These are phyloP conservation scores for Solenopsis invicta DNA, from an alignment of 1,140 invertebrate genomes.

Conservation along the genomic window DNA sequence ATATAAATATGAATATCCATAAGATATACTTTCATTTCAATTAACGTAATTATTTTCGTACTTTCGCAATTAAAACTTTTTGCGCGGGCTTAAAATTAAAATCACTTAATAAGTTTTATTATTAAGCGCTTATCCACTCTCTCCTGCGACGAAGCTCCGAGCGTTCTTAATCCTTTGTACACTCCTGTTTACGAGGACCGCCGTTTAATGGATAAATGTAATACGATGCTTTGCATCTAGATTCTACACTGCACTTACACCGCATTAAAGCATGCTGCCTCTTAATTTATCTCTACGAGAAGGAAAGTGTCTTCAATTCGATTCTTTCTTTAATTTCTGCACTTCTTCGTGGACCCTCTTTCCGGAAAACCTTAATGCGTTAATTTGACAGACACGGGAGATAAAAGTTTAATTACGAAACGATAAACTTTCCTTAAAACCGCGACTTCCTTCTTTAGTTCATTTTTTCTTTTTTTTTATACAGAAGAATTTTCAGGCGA, in stretches of 20 bases:
- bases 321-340: background rate
- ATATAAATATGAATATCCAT: slow-evolving; percentile 19
- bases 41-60: slow-evolving; percentile 37
- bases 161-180: slow-evolving; percentile 54
- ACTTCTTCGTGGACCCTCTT: background rate
- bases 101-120: slow-evolving; percentile 62
- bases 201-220: slow-evolving; percentile 53
- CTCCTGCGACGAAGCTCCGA: background rate
- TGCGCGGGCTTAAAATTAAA: slow-evolving; percentile 49
- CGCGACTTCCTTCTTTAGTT: background rate
- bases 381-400: background rate
- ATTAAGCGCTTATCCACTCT: slow-evolving; percentile 53
- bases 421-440: background rate
- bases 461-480: background rate
- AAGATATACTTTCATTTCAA: slow-evolving; percentile 18
- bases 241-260: slow-evolving; percentile 10
- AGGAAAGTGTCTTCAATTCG: background rate
- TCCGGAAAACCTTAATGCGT: background rate
- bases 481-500: background rate
- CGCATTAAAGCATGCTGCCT: slow-evolving; percentile 24
- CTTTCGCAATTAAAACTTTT: slow-evolving; percentile 44
- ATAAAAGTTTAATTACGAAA: slow-evolving; percentile 8
- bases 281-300: slow-evolving; percentile 31
- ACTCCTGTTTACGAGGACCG: slow-evolving; percentile 55
- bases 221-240: slow-evolving; percentile 54